Base-by-base conservation (phyloP, 2,113 vertebrate genomes). In the Phoenicopterus ruber region DNA sequence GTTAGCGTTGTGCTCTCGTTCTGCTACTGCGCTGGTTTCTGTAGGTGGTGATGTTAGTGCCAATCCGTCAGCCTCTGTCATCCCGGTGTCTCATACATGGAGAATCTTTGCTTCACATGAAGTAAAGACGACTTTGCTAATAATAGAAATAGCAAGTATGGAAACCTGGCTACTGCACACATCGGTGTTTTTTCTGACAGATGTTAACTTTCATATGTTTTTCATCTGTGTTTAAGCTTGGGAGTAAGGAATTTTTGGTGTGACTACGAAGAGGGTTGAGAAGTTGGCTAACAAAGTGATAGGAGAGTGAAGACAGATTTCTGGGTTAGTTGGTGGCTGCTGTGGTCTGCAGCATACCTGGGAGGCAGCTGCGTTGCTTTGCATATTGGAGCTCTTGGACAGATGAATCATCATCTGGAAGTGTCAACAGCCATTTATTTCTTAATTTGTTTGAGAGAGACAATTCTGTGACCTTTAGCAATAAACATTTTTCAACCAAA, bases 381-480 rank as follows among this genome's bases (percentile, higher is more conserved):
- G 69, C 19, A 2, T 86, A 34, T 11, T 93, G 77, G 63, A 97
- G 91, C 95, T 88, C 67, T 91, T 12, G 42, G 29, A 67, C 59
- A 90, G 67, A 88, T 82, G 94, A 91, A 61, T 95, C 91, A 91
- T 91, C 83, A 96, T 88, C 71, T 96, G 83, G 34, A 89, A 87
- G 36, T 70, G 90, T 94, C 86, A 66, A 83, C 88, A 94, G 77
- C 92, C 84, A 69, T 94, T 91, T 95, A 73, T 93, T 94, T 91
- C 94, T 82, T 90, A 58, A 93, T 91, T 81, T 62, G 54, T 80
- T 72, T 29, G 69, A 79, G 61, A 78, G 55, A 96, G 71, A 95
- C 40, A 73, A 66, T 90, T 89, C 61, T 92, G 58, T 91, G 67
- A 91, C 93, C 87, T 97, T 97, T 95, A 90, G 88, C 71, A 93